Base-by-base conservation (phyloP, 2,797 vertebrate genomes). In the Hypotaenidia okinawae region DNA sequence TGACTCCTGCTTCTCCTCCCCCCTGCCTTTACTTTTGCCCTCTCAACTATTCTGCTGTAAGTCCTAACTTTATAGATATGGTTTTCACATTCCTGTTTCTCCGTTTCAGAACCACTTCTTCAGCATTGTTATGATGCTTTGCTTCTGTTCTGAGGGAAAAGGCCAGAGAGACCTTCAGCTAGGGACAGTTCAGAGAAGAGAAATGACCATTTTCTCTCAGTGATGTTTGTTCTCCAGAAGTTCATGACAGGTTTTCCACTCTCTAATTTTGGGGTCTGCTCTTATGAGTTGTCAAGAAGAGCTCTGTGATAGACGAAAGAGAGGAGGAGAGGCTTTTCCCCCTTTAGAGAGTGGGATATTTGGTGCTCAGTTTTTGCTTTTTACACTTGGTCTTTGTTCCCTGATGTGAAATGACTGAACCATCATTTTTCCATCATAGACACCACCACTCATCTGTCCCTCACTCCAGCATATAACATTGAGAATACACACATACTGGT, bases 401-500 rank as follows among this genome's bases (percentile, higher is more conserved):
- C 25, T 84, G 22, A 43, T 3, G 5, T 49, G 63, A 16, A 59
- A 67, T 4, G 30, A 3, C 55, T 75, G 72, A 87, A 75, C 16
- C 3, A 10, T 61, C 0, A 0, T 63, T 91, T 88, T 78, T 61
- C 57, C 17, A 3, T 58, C 58, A 28, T 8, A 74, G 59, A 27
- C 6, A 13, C 33, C 81, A 45, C 16, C 13, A 61, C 43, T 90
- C 27, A 22, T 75, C 7, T 22, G 21, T 69, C 28, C 23, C 27
- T 82, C 33, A 10, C 39, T 78, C 17, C 35, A 59, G n/a, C 39
- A 84, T 52, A 33, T 32, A 76, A 24, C 57, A 43, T 18, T 37
- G 52, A 72, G 27, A 10, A 78, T 51, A 47, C 28, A 7, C 33
- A 5, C 0, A 0, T n/a, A 21, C n/a, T 51, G 16, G 5, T 81